A percentile compares a stretch with the other conserved stretches of the same genome.
Conservation (phyloP, 2,888 invertebrate species). For the Panzeria rudis region DNA sequence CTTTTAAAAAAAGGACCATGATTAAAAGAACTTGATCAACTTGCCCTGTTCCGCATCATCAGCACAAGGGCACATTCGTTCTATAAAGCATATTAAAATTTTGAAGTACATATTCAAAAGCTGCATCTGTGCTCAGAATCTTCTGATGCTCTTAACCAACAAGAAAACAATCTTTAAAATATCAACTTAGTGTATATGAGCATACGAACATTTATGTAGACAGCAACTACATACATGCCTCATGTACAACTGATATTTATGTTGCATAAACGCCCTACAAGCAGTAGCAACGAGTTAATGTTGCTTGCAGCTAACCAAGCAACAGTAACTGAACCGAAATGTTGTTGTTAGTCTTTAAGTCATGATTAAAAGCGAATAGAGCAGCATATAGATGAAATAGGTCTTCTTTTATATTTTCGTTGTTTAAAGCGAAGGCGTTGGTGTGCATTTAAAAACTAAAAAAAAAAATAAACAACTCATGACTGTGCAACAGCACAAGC, state of each 20-base stretch:
- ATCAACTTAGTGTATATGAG: background rate
- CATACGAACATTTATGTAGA: background rate
- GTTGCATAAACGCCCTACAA: constrained; percentile 71
- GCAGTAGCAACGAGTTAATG: constrained; percentile 72
- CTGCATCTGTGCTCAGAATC: background rate
- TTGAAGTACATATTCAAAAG: background rate
- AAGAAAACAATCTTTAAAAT: constrained; percentile 3
- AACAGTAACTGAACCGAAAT: constrained; percentile 46
- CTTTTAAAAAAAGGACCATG: background rate
- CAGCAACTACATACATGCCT: constrained; percentile 39
- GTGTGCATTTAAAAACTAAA: constrained; percentile 67
- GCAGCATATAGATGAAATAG: constrained; percentile 31
- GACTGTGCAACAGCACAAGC: constrained; percentile 26
- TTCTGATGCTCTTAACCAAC: constrained; percentile 14
- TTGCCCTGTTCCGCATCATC: too few relatives aligned
- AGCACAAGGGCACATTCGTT: too few relatives aligned
- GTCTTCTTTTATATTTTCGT: constrained; percentile 18
- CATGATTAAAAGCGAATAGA: constrained; percentile 65
- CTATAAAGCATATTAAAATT: background rate
- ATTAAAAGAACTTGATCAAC: too few relatives aligned
- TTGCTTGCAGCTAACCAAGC: constrained; percentile 68
- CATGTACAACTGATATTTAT: constrained; percentile 67
- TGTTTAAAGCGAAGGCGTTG: constrained; percentile 68
- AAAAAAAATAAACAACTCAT: constrained; percentile 25
- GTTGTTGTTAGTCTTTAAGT: constrained; percentile 54